A percentile compares a stretch with the other conserved stretches of the same genome.
These are phyloP conservation scores for Rhinolophus ferrumequinum DNA, from an alignment of 2,113 vertebrate species.

Conservation along the genomic window DNA sequence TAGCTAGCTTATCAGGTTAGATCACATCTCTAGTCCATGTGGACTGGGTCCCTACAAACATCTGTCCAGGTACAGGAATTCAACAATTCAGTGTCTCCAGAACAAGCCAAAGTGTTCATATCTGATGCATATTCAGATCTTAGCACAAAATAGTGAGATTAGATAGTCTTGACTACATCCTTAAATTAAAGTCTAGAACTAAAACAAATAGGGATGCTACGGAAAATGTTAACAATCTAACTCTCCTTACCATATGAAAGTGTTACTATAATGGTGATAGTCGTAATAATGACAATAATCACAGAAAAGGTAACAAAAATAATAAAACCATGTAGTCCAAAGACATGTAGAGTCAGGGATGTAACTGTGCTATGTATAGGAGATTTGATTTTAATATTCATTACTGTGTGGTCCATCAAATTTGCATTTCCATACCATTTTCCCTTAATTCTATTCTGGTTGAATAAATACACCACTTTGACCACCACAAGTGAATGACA, in stretches of 20 bases:
- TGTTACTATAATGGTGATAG: not conserved
- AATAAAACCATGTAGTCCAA: not conserved
- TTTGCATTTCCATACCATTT: not conserved
- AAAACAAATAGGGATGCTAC: not conserved
- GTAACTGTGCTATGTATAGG: not conserved
- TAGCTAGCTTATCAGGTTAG: not conserved
- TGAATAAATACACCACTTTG: not conserved
- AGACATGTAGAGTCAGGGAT: not conserved
- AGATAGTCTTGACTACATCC: not conserved
- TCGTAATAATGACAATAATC: not conserved
- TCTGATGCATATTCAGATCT: not conserved
- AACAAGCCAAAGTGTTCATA: not conserved
- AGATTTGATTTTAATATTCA: not conserved
- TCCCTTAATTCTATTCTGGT: not conserved
- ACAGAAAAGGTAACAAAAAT: not conserved
- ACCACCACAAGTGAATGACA: not conserved
- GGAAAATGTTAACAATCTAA: not conserved
- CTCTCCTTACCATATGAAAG: not conserved
- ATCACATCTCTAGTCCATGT: not conserved
- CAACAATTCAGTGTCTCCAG: not conserved
- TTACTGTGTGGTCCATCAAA: too few species aligned
- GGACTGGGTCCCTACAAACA: not conserved
- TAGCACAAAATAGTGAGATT: not conserved
- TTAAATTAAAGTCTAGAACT: not conserved
- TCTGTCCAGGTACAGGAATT: not conserved